These are phyloP conservation scores for Eledona agricola DNA, from an alignment of 2,888 invertebrate species.

Conservation along the genomic window DNA sequence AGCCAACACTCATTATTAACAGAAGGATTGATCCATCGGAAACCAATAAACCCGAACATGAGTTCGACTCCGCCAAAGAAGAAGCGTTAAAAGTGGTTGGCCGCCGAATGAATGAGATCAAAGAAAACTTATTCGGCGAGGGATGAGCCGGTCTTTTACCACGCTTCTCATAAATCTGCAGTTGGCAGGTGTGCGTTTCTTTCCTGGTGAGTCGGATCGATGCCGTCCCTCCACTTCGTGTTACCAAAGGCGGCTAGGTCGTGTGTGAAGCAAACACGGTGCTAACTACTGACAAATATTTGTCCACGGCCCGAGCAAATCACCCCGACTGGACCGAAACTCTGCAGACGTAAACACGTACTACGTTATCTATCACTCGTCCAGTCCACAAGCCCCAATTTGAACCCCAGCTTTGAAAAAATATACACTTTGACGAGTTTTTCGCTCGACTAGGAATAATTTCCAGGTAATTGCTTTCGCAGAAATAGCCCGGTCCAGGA, in stretches of 20 bases:
- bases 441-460: too few relatives aligned
- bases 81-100: conserved; percentile 39
- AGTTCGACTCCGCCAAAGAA: conserved; percentile 29
- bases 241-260: conserved; percentile 45
- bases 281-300: conserved; percentile 49
- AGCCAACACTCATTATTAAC: conserved; percentile 27
- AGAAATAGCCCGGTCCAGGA: conserved; percentile 20
- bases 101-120: conserved; percentile 45
- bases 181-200: conserved; percentile 36
- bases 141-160: conserved; percentile 42
- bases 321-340: too few relatives aligned
- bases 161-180: conserved; percentile 39
- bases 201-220: conserved; percentile 39
- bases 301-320: too few relatives aligned
- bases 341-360: too few relatives aligned
- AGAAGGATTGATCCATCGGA: conserved; percentile 33
- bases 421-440: too few relatives aligned
- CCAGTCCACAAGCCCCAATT: too few relatives aligned
- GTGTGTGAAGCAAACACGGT: conserved; percentile 47
- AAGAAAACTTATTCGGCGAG: conserved; percentile 42
- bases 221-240: conserved; percentile 30
- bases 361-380: too few relatives aligned
- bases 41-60: conserved; percentile 38
- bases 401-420: too few relatives aligned
- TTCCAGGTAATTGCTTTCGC: conserved; percentile 21